Evolutionary conservation across 1,140 invertebrate genomes (phyloP).

Genomic region (Stenopsyche tienmushanensis): DNA sequence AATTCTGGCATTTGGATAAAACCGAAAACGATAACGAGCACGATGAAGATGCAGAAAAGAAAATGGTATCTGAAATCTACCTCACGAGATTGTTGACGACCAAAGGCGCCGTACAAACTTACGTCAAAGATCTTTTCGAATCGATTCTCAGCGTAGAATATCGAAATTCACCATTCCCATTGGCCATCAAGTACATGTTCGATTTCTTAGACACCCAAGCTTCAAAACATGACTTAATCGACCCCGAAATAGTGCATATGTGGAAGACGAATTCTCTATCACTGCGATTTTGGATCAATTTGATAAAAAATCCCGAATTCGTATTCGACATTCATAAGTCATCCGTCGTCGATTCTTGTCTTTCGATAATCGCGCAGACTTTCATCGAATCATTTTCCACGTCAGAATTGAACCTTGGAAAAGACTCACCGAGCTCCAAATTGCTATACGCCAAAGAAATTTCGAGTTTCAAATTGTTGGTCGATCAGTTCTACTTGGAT

Average conservation of each 20-base stretch:
- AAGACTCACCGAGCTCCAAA: constrained; percentile 98
- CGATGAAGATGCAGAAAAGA: constrained; percentile 91
- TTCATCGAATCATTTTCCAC: constrained; percentile 99
- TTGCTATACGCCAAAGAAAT: constrained; percentile 99
- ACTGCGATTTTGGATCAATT: constrained; percentile 96
- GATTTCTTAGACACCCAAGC: constrained; percentile 99
- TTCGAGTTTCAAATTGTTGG: constrained; percentile 98
- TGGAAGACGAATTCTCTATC: constrained; percentile 97
- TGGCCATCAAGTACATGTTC: constrained; percentile 99
- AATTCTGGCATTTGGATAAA: constrained; percentile 89
- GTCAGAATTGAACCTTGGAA: constrained; percentile 97
- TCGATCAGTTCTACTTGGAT: constrained; percentile 91
- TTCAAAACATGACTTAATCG: constrained; percentile 89
- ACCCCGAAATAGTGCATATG: constrained; percentile 97
- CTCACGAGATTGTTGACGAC: constrained; percentile 95
- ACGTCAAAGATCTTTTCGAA: constrained; percentile 99
- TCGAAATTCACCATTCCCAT: constrained; percentile 88
- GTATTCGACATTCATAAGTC: constrained; percentile 99
- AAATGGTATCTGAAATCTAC: constrained; percentile 99
- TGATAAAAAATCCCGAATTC: constrained; percentile 99
- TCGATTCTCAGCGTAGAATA: constrained; percentile 98
- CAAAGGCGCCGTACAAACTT: constrained; percentile 97
- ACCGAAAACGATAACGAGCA: constrained; percentile 91
- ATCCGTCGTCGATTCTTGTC: constrained; percentile 97
- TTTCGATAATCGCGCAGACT: constrained; percentile 98